Evolutionary conservation across 2,888 invertebrate genomes (phyloP), one percentile per base, ranked within the genome.

Genomic region (Chironomus tentans): DNA sequence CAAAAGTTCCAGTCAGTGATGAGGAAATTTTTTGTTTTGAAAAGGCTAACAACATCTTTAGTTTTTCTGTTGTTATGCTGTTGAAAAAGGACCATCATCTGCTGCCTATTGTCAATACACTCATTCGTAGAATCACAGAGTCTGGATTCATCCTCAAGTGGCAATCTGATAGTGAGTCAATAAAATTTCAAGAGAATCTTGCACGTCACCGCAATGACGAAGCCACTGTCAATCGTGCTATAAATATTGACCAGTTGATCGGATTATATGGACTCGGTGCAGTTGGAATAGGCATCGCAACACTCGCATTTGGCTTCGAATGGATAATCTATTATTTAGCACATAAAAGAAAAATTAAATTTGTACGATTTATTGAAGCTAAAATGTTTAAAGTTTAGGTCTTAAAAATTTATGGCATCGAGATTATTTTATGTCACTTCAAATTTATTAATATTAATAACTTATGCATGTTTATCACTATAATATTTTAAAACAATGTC

Each of bases 101-200:
- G 15, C 77, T 83, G 77, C 81, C 82, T 24, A 81, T 80, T 77
- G 82, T 84, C 56, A 83, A 84, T 79, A 80, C 80, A 0, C 79
- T 83, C 4, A 82, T 84, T 68, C 81, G 82, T 68, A 78, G 80
- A 18, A 79, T 82, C 2, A 82, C 82, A 18, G 84, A 84, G 74
- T 82, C 82, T 56, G 84, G 84, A 0, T 82, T 83, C 61, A 80
- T 84, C 78, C 80, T 82, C 15, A 83, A 83, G 77, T 84, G 84
- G 84, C 80, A 81, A 1, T 79, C 81, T 0, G 83, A 83, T 38
- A 15, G 4, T 18, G 69, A 76, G n/a, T 13, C 21, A 13, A 15
- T 38, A 21, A 76, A 76, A 21, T 47, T 75, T 46, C 46, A 50
- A 12, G 68, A 75, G 50, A 48, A 28, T 4, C 7, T 48, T 4